These are phyloP conservation scores for Xiphorhynchus erythropygius DNA, from an alignment of 2,797 vertebrate genomes.

Conservation along the genomic window DNA sequence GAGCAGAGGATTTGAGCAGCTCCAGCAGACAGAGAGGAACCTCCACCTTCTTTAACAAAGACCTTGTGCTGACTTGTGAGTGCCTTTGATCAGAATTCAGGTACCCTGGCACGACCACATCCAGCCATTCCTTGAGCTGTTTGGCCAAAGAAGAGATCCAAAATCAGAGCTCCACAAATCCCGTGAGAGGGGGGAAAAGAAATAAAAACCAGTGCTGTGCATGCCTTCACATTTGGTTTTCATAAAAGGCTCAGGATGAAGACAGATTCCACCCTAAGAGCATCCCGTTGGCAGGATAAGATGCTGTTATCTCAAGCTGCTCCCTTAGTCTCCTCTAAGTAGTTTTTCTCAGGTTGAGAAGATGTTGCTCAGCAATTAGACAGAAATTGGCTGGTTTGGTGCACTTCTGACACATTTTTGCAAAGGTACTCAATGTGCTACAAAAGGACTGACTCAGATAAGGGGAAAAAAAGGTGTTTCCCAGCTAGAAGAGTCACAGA, in stretches of 20 bases:
- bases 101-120: not conserved
- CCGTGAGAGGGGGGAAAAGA: fast-evolving
- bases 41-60: not conserved
- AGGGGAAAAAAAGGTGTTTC: not conserved
- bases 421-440: not conserved
- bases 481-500: not conserved
- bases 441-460: not conserved
- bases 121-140: not conserved
- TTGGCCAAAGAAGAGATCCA: not conserved
- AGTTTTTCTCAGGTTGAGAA: not conserved
- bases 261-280: not conserved
- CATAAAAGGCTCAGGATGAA: not conserved
- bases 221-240: not conserved
- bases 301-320: not conserved
- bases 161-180: not conserved
- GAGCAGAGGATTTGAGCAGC: not conserved
- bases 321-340: not conserved
- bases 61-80: not conserved
- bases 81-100: not conserved
- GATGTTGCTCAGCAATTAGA: not conserved
- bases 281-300: not conserved
- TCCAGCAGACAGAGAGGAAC: not conserved
- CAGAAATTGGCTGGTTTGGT: not conserved
- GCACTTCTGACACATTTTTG: not conserved
- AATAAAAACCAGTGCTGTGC: not conserved